phyloP scores from a whole-genome alignment of 2,113 vertebrate species.

The Triplophysa siluroides region DNA sequence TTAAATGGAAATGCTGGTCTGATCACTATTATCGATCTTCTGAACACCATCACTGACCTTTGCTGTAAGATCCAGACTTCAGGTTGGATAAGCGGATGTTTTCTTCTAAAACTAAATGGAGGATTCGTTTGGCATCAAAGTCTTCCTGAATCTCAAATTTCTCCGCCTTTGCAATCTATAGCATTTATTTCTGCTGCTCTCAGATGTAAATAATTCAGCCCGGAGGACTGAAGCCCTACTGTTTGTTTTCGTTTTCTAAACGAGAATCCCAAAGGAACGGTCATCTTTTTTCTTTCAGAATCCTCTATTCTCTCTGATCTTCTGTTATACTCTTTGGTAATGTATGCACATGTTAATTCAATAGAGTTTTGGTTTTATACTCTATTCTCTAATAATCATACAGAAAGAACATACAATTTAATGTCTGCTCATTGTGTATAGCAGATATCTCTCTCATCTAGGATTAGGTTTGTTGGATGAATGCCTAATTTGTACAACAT shows the following conservation, averaged over 20 bases:
- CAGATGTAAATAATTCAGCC: conserved; percentile 14
- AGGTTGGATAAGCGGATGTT: neutral
- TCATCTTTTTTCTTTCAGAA: neutral
- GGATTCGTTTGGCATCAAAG: neutral
- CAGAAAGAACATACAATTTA: neutral
- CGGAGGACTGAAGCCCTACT: neutral
- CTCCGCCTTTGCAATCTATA: neutral
- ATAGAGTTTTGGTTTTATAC: neutral
- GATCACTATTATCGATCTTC: conserved; percentile 20
- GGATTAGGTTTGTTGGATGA: neutral
- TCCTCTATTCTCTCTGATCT: neutral
- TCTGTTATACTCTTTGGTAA: neutral
- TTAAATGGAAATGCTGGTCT: conserved; percentile 3
- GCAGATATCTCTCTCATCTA: neutral
- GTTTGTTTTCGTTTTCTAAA: conserved; percentile 22
- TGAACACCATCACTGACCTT: conserved; percentile 6
- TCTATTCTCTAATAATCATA: neutral
- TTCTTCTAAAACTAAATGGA: conserved; percentile 17
- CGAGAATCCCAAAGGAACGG: conserved; percentile 1
- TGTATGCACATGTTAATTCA: neutral
- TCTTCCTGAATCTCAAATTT: neutral
- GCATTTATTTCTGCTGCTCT: neutral
- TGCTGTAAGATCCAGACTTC: neutral
- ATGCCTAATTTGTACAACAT: conserved; percentile 28
- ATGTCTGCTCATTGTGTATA: neutral